Evolutionary conservation across 1,140 invertebrate species (phyloP).

Genomic region (Ganaspis sp.): DNA sequence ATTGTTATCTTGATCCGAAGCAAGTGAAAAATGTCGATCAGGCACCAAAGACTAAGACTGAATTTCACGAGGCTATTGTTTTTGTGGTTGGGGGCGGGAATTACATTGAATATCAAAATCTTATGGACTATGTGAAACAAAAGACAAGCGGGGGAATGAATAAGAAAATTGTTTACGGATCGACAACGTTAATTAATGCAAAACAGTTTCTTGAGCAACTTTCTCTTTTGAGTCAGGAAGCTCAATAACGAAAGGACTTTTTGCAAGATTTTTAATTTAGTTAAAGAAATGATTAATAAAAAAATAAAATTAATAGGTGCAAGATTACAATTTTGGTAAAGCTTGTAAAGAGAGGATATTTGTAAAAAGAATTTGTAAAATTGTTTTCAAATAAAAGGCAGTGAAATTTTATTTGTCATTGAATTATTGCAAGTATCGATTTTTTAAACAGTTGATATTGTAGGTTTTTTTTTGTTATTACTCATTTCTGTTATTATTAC

Average conservation of each 20-base stretch:
- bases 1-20: slow-evolving; percentile 95
- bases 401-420: neutral
- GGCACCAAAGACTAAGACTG: slow-evolving; percentile 80
- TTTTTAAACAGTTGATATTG: neutral
- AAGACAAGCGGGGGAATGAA: slow-evolving; percentile 83
- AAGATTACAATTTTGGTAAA: neutral
- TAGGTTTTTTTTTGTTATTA: too few species aligned
- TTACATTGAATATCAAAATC: slow-evolving; percentile 99
- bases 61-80: slow-evolving; percentile 93
- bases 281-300: slow-evolving; percentile 47
- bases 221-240: slow-evolving; percentile 84
- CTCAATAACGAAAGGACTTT: slow-evolving; percentile 74
- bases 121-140: slow-evolving; percentile 95
- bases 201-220: slow-evolving; percentile 95
- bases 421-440: neutral
- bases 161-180: slow-evolving; percentile 95
- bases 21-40: slow-evolving; percentile 85
- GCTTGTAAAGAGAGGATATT: neutral
- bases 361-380: slow-evolving; percentile 18
- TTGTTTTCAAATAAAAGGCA: slow-evolving; percentile 3
- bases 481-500: too few species aligned
- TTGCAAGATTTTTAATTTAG: slow-evolving; percentile 43
- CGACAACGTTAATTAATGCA: slow-evolving; percentile 94
- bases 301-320: slow-evolving; percentile 26
- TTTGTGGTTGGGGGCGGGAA: slow-evolving; percentile 99